Evolutionary conservation across 1,140 invertebrate genomes (phyloP).

Genomic region (Drosophila watanabei): DNA sequence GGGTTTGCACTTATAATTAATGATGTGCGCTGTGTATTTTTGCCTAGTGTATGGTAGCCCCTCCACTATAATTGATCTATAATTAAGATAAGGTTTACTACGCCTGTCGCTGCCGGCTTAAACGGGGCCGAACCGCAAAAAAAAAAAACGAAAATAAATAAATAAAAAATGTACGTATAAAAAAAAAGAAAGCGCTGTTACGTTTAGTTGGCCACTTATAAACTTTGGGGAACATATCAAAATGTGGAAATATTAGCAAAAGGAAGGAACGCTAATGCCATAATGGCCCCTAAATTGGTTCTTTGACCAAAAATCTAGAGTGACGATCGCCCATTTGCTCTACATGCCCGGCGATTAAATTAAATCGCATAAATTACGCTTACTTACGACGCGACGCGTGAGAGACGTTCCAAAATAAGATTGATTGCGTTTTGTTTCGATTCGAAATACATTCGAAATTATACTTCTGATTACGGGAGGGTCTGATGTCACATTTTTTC

Average conservation of each 20-base stretch:
- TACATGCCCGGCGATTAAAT: constrained; percentile 22
- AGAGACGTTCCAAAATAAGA: constrained; percentile 41
- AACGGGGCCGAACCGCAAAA: constrained; percentile 18
- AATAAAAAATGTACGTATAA: neutral
- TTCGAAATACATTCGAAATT: constrained; percentile 37
- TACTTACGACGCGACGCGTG: constrained; percentile 38
- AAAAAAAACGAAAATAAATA: constrained; percentile 7
- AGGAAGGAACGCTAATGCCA: constrained; percentile 11
- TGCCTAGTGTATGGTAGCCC: constrained; percentile 25
- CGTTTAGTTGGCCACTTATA: constrained; percentile 55
- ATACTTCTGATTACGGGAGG: constrained; percentile 23
- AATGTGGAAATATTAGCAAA: constrained; percentile 21
- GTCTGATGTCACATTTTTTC: constrained; percentile 49
- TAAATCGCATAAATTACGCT: constrained; percentile 56
- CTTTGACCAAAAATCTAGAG: constrained; percentile 16
- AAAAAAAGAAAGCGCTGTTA: constrained; percentile 56
- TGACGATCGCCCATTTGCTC: constrained; percentile 39
- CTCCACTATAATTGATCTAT: constrained; percentile 76
- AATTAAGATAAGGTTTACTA: constrained; percentile 79
- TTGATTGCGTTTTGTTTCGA: constrained; percentile 54
- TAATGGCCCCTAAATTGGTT: constrained; percentile 41
- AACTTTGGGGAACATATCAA: constrained; percentile 20
- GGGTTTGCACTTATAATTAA: constrained; percentile 52
- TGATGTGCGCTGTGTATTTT: constrained; percentile 38
- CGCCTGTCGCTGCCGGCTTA: constrained; percentile 51